Base-by-base conservation (phyloP, 2,113 vertebrate genomes). In the Ondatra zibethicus region DNA sequence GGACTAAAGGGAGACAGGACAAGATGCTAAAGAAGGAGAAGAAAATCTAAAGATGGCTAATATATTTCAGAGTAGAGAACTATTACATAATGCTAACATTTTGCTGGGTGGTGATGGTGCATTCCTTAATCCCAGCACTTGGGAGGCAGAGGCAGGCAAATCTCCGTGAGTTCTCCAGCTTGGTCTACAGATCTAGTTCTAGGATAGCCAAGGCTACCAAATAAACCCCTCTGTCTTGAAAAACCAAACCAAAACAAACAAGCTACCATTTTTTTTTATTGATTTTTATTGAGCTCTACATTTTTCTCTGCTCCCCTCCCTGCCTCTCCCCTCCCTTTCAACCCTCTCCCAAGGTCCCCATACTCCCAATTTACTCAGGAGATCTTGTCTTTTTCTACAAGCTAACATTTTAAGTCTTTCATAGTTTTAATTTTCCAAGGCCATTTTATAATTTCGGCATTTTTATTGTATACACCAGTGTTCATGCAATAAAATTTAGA, bases 391-490 rank as follows among this genome's bases (percentile, higher is more conserved):
- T 58, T 58, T 58, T 58, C 58, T 58, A 58, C 19, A 23, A 58
- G 58, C 58, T 58, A 58, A 58, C 58, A 58, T 77, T 96, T 66
- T 88, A 39, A 91, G 89, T 77, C 55, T 9, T 81, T 90, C 0
- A 19, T 89, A 42, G 65, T 81, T 92, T 92, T 78, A 66, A 94
- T 65, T 95, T 93, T 42, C 61, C 66, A 93, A 50, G 5, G 33
- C 93, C 93, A 58, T 94, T 97, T 75, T 84, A 66, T 94, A 73
- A 90, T 88, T 77, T 81, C 7, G 16, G 31, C 77, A 45, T 94
- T 91, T 90, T 16, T 92, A 3, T 33, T 86, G 7, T 86, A 6
- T 92, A 25, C 19, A 50, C 84, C 10, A 77, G 0, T 89, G 21
- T 66, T 86, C 89, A 73, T 80, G 52, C 63, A 27, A 82, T 39